Conservation (phyloP, 2,113 vertebrate genomes). For the Phainopepla nitens region DNA sequence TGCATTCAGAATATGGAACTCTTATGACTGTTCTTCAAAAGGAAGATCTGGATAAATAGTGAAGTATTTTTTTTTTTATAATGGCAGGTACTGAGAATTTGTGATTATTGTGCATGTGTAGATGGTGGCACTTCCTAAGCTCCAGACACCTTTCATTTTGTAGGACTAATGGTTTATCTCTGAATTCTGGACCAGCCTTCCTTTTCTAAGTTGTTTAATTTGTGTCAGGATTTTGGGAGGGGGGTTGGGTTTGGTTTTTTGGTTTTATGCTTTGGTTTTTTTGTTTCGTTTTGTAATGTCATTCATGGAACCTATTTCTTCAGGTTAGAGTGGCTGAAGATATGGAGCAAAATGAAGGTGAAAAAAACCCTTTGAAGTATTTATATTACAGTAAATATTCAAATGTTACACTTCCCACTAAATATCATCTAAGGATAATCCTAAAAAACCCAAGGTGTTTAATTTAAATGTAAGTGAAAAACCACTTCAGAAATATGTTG, state of each 20-base stretch:
- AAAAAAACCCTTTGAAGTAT: background rate
- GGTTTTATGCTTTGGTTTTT: background rate
- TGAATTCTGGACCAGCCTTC: background rate
- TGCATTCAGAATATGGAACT: background rate
- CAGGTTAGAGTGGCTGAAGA: background rate
- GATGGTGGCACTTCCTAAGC: background rate
- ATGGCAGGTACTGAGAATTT: background rate
- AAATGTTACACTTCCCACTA: conserved; percentile 30
- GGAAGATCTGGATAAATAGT: background rate
- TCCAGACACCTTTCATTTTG: background rate
- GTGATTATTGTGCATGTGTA: background rate
- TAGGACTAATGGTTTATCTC: background rate
- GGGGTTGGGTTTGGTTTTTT: too few species aligned
- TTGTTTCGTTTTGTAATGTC: background rate
- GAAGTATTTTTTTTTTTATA: background rate
- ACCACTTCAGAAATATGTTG: background rate
- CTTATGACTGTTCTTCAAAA: background rate
- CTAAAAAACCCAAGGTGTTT: background rate
- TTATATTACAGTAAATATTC: conserved; percentile 33
- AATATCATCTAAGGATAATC: conserved; percentile 11
- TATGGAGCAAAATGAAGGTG: background rate
- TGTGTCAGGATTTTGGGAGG: background rate
- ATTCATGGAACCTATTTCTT: conserved; percentile 32
- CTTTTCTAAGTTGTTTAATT: background rate
- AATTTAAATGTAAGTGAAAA: background rate